A percentile compares a stretch with the other conserved stretches of the same genome.
These are phyloP conservation scores for Volucella inflata DNA, from an alignment of 2,888 invertebrate species.

Conservation along the genomic window DNA sequence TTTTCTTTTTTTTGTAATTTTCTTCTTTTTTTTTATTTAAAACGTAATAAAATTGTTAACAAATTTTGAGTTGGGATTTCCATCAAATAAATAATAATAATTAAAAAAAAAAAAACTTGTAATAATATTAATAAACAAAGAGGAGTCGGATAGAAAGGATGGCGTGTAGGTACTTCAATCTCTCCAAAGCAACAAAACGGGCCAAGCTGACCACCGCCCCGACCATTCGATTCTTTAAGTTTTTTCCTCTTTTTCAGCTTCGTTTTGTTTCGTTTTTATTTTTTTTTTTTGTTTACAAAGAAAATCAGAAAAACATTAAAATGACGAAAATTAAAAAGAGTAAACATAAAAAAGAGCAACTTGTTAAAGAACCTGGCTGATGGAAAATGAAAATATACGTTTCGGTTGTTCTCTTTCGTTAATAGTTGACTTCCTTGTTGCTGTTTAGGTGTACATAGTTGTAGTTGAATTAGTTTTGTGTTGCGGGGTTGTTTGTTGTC, in stretches of 20 bases:
- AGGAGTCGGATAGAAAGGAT: constrained; percentile 43
- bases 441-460: constrained; percentile 22
- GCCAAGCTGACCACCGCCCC: constrained; percentile 25
- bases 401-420: constrained; percentile 35
- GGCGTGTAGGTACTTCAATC: constrained; percentile 35
- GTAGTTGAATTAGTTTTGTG: neutral
- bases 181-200: constrained; percentile 53
- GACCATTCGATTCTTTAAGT: constrained; percentile 1
- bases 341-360: too few relatives aligned
- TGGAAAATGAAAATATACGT: constrained; percentile 53
- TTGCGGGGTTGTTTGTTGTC: constrained; percentile 29
- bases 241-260: neutral
- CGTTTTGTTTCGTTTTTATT: constrained; percentile 14
- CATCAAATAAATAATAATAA: constrained; percentile 60
- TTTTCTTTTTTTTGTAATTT: neutral
- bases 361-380: constrained; percentile 26
- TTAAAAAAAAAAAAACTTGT: neutral
- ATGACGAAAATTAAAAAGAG: constrained; percentile 42
- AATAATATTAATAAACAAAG: constrained; percentile 43
- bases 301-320: constrained; percentile 46
- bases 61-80: constrained; percentile 64
- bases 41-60: constrained; percentile 71
- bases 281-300: neutral
- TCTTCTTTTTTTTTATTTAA: constrained; percentile 54
- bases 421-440: constrained; percentile 31